Base-by-base conservation (phyloP, 2,113 vertebrate species). In the Rhagologus leucostigma region DNA sequence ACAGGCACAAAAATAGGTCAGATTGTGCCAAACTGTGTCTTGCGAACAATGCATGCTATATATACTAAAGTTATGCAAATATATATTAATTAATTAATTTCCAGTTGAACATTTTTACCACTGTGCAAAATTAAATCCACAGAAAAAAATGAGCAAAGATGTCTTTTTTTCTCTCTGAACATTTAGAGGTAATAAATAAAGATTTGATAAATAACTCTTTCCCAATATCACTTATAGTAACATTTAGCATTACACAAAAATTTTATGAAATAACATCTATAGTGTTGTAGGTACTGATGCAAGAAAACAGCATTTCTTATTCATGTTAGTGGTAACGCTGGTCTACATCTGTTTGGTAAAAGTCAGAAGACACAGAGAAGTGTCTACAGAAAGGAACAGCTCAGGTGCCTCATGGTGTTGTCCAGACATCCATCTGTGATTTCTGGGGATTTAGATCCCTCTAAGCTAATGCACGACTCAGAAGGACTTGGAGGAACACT, bases 241-340 rank as follows among this genome's bases (percentile, higher is more conserved):
- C 23, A n/a, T 27, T 37, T 70, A 65, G 3, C 10, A 47, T 44
- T 39, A 15, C 20, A 46, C 53, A 24, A 68, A 80, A 81, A 6
- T 3, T 24, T 21, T 33, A 6, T 12, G 27, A 86, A 81, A 69
- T 32, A 56, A 41, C 4, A 2, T 33, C 29, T 50, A 26, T 6
- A 4, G 3, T 70, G 2, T 29, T 49, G 6, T 12, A 83, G 20
- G 11, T 14, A 46, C 6, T 56, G 27, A 22, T 26, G 20, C 10
- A 75, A 89, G 35, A 87, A 55, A 80, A 63, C 5, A 49, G 0
- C 6, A 27, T 52, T 87, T 49, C 19, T 68, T 2, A 6, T 79
- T 24, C 35, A 50, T 62, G 5, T 30, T n/a, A 68, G 23, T n/a
- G 11, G 13, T 30, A n/a, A 44, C 0, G 0, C 6, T 32, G 63